Evolutionary conservation across 2,797 vertebrate species (phyloP).

Genomic region (Garrulus glandarius): DNA sequence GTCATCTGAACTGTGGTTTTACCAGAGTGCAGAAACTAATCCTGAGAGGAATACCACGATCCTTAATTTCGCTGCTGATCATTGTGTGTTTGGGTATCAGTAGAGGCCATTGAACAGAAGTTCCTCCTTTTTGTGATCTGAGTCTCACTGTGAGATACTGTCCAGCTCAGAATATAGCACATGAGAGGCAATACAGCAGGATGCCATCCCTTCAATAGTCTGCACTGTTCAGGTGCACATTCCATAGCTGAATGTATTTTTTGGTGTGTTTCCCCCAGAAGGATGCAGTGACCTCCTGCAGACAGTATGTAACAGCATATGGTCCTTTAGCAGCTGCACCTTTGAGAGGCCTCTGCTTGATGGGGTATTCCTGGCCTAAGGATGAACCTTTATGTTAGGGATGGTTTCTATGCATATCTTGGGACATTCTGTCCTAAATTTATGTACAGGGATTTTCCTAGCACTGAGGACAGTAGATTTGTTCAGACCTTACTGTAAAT

Average conservation of each 20-base stretch:
- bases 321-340: neutral
- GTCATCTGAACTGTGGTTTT: neutral
- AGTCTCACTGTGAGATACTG: neutral
- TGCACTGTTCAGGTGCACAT: neutral
- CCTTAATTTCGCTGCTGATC: neutral
- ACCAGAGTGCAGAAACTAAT: neutral
- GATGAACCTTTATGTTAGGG: neutral
- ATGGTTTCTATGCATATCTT: neutral
- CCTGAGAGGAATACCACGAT: neutral
- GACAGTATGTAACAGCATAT: neutral
- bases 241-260: neutral
- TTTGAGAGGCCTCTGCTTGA: neutral
- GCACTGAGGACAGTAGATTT: neutral
- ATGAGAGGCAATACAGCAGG: neutral
- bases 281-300: neutral
- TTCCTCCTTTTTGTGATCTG: neutral
- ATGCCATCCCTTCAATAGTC: neutral
- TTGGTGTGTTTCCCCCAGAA: neutral
- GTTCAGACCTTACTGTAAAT: neutral
- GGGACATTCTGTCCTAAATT: neutral
- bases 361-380: neutral
- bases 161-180: neutral
- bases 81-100: neutral
- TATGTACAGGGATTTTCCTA: neutral
- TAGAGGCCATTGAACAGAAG: neutral